phyloP scores from a whole-genome alignment of 2,888 invertebrate species.

The Rhagium mordax region DNA sequence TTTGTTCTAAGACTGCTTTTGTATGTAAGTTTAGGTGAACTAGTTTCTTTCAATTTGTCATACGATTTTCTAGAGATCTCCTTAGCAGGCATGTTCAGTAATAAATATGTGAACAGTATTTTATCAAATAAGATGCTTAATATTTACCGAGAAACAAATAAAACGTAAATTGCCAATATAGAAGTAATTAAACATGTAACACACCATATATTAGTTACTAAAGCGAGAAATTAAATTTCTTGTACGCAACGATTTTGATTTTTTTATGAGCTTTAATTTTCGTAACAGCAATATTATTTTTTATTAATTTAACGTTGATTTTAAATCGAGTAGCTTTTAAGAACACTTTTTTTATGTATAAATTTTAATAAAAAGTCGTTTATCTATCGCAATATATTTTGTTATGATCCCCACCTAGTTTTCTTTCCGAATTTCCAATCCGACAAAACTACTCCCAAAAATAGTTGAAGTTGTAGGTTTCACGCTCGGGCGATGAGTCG shows the following conservation, averaged over 20 bases:
- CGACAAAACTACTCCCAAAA: no score
- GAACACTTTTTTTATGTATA: constrained; percentile 16
- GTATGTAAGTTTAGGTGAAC: constrained; percentile 10
- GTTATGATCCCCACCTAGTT: not conserved
- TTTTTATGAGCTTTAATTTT: constrained; percentile 26
- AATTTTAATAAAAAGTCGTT: constrained; percentile 17
- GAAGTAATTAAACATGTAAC: not conserved
- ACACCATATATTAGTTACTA: not conserved
- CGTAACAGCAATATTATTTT: constrained; percentile 14
- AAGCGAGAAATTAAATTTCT: constrained; percentile 6
- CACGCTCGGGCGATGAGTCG: no score
- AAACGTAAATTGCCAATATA: not conserved
- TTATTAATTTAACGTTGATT: constrained; percentile 3
- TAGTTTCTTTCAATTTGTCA: not conserved
- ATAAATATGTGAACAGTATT: constrained; percentile 3
- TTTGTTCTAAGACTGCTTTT: constrained; percentile 22
- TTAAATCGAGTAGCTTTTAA: constrained; percentile 7
- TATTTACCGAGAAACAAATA: constrained; percentile 1
- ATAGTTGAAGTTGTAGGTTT: no score
- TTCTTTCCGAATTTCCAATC: not conserved
- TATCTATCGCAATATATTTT: not conserved
- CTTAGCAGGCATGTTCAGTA: constrained; percentile 6
- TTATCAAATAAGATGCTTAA: constrained; percentile 11
- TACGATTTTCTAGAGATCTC: constrained; percentile 11
- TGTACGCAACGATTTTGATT: not conserved